A percentile compares a stretch with the other conserved stretches of the same genome.
phyloP scores from a whole-genome alignment of 2,113 vertebrate genomes.

The Ondatra zibethicus region DNA sequence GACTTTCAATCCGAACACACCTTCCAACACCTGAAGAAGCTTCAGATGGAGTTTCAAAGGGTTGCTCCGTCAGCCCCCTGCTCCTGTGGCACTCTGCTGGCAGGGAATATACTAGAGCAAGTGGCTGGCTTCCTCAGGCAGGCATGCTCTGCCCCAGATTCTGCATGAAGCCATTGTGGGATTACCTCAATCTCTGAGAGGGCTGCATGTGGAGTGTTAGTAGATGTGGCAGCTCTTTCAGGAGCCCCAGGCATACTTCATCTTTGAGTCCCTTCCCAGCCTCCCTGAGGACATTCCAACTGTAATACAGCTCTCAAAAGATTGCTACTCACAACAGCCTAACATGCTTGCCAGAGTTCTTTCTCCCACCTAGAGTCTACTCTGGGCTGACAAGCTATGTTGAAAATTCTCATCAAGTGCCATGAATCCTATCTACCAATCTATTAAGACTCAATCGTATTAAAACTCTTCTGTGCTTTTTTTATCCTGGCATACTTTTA shows the following conservation, averaged over 20 bases:
- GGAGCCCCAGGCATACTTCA: neutral
- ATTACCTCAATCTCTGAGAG: rapidly evolving
- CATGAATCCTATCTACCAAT: neutral
- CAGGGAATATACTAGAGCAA: neutral
- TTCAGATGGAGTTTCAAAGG: neutral
- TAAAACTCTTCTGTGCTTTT: neutral
- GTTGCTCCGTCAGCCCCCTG: neutral
- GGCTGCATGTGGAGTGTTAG: neutral
- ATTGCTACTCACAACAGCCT: neutral
- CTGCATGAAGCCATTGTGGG: neutral
- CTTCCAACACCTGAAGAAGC: neutral
- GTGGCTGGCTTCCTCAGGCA: neutral
- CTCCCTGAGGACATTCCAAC: neutral
- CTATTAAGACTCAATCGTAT: neutral
- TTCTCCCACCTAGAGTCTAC: neutral
- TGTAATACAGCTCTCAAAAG: neutral
- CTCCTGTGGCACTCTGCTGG: neutral
- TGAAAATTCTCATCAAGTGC: neutral
- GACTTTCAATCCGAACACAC: rapidly evolving
- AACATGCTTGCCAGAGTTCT: neutral
- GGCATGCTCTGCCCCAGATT: neutral
- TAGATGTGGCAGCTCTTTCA: neutral
- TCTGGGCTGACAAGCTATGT: neutral
- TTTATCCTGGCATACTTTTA: neutral
- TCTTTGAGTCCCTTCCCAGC: neutral